Base-by-base conservation (phyloP, 2,888 invertebrate genomes). In the Celastrina argiolus region DNA sequence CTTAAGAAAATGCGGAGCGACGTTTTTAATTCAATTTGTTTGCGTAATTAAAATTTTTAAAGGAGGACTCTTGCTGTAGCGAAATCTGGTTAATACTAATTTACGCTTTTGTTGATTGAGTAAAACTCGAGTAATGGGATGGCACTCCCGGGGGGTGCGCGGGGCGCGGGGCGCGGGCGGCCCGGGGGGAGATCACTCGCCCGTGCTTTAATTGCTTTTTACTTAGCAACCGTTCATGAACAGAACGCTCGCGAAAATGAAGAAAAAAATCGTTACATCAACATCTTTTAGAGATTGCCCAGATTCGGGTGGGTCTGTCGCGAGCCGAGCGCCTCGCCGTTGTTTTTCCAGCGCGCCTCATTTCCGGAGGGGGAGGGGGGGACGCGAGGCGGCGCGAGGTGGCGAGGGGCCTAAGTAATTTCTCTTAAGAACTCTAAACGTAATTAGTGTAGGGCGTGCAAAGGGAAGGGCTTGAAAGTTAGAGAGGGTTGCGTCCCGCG, bases 391-490 rank as follows among this genome's bases (percentile, higher is more conserved):
- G 81, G 82, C 79, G 61, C 84, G 89, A 64, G 85, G 89, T 82
- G 85, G 86, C 81, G 80, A 86, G 90, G 89, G 92, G 92, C 90
- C 93, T 93, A 93, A 93, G 93, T 93, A 93, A 93, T 93, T 93
- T 92, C 92, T 92, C 92, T 92, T 92, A 92, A 93, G 92, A 92
- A 93, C 93, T 92, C 93, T 93, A 92, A 93, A 93, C 93, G 92
- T 93, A 93, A 93, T 93, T 93, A 93, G 93, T 92, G 92, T 89
- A 89, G 92, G 92, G 92, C 92, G 91, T 90, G 92, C 91, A 88
- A 89, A 91, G 91, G 92, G 92, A 91, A 92, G 92, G 92, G 92
- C 92, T 92, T 92, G 92, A 92, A 91, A 92, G 81, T 90, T 88
- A 85, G 92, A 93, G 92, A 92, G 93, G 93, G 93, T 93, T 93